Conservation (phyloP, 1,140 invertebrate species). For the Anoplolepis gracilipes region DNA sequence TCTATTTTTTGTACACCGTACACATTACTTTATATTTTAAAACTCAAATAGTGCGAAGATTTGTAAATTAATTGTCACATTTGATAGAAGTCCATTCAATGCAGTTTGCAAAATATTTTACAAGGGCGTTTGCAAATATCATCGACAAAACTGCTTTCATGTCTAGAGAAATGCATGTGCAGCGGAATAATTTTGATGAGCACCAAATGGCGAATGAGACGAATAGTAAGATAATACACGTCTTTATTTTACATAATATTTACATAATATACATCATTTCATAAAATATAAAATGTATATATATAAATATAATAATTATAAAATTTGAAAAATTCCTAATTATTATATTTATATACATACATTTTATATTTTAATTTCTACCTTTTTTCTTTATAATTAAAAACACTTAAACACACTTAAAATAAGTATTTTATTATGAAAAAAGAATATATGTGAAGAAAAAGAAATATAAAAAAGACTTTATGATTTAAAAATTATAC, state of each 20-base stretch:
- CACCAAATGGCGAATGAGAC: background rate
- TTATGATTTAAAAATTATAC: background rate
- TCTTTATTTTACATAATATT: background rate
- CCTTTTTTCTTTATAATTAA: background rate
- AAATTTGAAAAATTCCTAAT: background rate
- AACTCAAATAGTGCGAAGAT: too few relatives aligned
- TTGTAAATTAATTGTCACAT: background rate
- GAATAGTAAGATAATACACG: conserved; percentile 37
- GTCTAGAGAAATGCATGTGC: conserved; percentile 3
- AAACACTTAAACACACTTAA: background rate
- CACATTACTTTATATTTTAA: too few relatives aligned
- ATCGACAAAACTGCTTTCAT: background rate
- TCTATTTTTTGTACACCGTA: background rate
- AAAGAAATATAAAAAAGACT: background rate
- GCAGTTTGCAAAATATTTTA: background rate
- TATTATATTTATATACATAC: background rate
- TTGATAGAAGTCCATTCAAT: conserved; percentile 6
- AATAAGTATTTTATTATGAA: background rate
- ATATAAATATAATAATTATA: too few relatives aligned
- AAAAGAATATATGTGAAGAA: background rate
- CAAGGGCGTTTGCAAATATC: background rate
- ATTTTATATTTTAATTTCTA: background rate
- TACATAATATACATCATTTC: too few relatives aligned
- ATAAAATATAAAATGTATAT: too few relatives aligned
- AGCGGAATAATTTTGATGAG: conserved; percentile 15